Conservation (phyloP, 2,113 vertebrate genomes). For the Columba livia region DNA sequence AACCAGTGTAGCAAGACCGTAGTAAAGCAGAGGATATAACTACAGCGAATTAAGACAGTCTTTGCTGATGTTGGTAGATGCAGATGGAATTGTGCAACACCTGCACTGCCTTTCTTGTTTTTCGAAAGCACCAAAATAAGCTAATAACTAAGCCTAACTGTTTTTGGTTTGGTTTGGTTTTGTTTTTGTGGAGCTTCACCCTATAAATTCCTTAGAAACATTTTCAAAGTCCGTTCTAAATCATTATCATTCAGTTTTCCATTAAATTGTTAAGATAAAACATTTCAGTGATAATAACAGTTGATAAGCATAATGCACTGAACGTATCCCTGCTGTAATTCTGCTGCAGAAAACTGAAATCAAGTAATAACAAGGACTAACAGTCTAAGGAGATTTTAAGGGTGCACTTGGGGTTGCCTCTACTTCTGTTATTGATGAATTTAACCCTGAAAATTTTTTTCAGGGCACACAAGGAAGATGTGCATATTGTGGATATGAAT, state of each 20-base stretch:
- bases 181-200: not conserved
- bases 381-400: not conserved
- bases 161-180: not conserved
- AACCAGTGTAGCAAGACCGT: not conserved
- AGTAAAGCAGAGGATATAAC: not conserved
- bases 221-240: not conserved
- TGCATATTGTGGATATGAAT: not conserved
- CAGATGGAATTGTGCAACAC: not conserved
- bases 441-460: not conserved
- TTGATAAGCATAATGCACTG: not conserved
- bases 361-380: not conserved
- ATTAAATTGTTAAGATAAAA: not conserved
- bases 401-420: not conserved
- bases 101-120: not conserved
- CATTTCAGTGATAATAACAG: not conserved
- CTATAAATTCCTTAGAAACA: not conserved
- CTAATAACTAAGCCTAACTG: not conserved
- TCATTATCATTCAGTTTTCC: not conserved
- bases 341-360: not conserved
- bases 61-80: not conserved
- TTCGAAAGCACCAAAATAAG: not conserved
- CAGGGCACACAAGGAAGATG: not conserved
- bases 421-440: not conserved
- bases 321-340: not conserved
- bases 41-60: not conserved